phyloP scores from a whole-genome alignment of 1,140 invertebrate species.

The Drosophila sp. region DNA sequence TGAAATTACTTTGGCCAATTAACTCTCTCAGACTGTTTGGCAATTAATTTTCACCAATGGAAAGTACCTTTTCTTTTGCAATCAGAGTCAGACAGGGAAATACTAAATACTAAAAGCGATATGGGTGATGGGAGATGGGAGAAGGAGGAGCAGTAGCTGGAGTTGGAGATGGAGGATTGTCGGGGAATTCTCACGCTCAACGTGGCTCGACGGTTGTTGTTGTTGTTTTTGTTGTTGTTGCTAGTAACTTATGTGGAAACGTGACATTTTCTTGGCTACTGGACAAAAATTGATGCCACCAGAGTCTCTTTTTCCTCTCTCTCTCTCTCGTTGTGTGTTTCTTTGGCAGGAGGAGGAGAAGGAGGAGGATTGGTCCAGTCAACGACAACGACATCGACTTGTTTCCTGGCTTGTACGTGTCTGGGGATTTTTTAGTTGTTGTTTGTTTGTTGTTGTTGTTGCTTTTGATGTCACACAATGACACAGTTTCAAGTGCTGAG shows the following conservation, averaged over 20 bases:
- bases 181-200: slow-evolving; percentile 72
- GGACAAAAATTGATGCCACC: slow-evolving; percentile 79
- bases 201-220: slow-evolving; percentile 32
- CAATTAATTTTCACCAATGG: slow-evolving; percentile 80
- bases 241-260: slow-evolving; percentile 78
- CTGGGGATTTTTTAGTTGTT: slow-evolving; percentile 57
- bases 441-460: slow-evolving; percentile 20
- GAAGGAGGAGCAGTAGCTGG: slow-evolving; percentile 18
- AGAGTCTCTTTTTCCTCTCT: neutral
- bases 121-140: neutral
- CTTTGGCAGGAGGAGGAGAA: slow-evolving; percentile 1
- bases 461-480: slow-evolving; percentile 66
- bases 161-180: slow-evolving; percentile 18
- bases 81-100: slow-evolving; percentile 23
- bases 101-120: neutral
- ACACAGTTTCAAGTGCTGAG: slow-evolving; percentile 73
- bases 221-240: slow-evolving; percentile 3
- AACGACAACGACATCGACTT: slow-evolving; percentile 34
- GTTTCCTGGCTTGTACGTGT: slow-evolving; percentile 77
- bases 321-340: neutral
- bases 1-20: slow-evolving; percentile 66
- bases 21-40: slow-evolving; percentile 62
- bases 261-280: slow-evolving; percentile 81
- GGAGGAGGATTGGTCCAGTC: slow-evolving; percentile 30
- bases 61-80: slow-evolving; percentile 68